phyloP scores from a whole-genome alignment of 2,113 vertebrate species.

The Leptobrachium ailaonicum region DNA sequence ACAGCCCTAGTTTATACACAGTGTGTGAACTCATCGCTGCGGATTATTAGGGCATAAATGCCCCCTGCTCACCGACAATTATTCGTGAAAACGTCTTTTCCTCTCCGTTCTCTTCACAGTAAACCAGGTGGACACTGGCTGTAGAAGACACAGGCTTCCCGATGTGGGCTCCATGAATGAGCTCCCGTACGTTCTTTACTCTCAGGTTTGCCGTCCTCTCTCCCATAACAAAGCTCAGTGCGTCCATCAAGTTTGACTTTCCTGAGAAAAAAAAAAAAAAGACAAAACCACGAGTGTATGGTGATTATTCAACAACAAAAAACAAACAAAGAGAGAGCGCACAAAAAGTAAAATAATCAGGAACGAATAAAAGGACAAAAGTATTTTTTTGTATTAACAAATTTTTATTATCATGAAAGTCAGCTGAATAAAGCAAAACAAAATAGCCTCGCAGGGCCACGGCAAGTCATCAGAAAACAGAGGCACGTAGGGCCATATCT shows the following conservation, averaged over 20 bases:
- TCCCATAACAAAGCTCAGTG: conserved; percentile 87
- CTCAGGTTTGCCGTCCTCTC: conserved; percentile 76
- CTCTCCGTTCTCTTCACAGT: conserved; percentile 70
- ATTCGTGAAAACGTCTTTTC: conserved; percentile 79
- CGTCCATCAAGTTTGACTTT: conserved; percentile 97
- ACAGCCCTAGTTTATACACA: no score
- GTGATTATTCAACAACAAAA: not conserved
- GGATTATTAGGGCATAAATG: no score
- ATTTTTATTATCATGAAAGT: no score
- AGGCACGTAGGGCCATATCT: no score
- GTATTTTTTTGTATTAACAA: no score
- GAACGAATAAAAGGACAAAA: no score
- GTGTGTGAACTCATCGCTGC: no score
- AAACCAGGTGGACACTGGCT: conserved; percentile 77
- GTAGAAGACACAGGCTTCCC: conserved; percentile 74
- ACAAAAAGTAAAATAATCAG: no score
- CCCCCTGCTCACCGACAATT: conserved; percentile 69
- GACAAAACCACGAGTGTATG: not conserved
- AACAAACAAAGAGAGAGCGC: not conserved
- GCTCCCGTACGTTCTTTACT: conserved; percentile 79
- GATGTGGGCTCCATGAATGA: conserved; percentile 88
- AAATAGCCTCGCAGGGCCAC: no score
- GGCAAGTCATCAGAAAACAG: no score
- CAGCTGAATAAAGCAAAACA: no score
- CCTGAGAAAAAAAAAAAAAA: conserved; percentile 61